Conservation (phyloP, 2,797 vertebrate genomes). For the Triplophysa bombifrons region DNA sequence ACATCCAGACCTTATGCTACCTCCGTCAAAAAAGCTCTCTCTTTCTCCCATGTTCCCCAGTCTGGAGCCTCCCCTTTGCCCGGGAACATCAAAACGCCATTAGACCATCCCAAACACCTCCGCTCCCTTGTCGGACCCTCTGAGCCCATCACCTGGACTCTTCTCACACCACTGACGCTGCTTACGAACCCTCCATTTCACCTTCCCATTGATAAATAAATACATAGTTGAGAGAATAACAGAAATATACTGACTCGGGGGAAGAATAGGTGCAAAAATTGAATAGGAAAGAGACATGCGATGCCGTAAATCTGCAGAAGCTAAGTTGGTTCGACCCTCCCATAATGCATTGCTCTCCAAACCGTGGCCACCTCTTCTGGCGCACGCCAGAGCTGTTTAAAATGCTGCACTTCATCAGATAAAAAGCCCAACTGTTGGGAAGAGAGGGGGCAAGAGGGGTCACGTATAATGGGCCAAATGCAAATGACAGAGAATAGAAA, state of each 20-base stretch:
- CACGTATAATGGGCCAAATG: slow-evolving; percentile 77
- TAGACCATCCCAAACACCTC: slow-evolving; percentile 88
- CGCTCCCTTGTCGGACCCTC: slow-evolving; percentile 72
- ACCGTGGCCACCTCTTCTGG: not conserved
- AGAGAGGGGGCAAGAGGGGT: slow-evolving; percentile 72
- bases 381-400: slow-evolving; percentile 15
- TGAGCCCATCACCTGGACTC: slow-evolving; percentile 61
- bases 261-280: slow-evolving; percentile 51
- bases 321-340: slow-evolving; percentile 25
- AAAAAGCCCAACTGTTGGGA: slow-evolving; percentile 76
- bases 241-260: slow-evolving; percentile 36
- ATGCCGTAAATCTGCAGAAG: slow-evolving; percentile 52
- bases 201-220: slow-evolving; percentile 67
- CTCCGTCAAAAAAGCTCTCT: slow-evolving; percentile 78
- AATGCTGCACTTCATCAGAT: slow-evolving; percentile 74
- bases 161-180: slow-evolving; percentile 63
- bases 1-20: slow-evolving; percentile 87
- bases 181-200: slow-evolving; percentile 64
- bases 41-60: slow-evolving; percentile 82
- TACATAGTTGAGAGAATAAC: slow-evolving; percentile 64
- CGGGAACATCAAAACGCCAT: slow-evolving; percentile 99
- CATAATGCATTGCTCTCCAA: slow-evolving; percentile 46
- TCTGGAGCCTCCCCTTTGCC: slow-evolving; percentile 89
- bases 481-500: slow-evolving; percentile 76
- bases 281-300: slow-evolving; percentile 62